phyloP scores from a whole-genome alignment of 2,888 invertebrate genomes.

The Orthosia incerta region DNA sequence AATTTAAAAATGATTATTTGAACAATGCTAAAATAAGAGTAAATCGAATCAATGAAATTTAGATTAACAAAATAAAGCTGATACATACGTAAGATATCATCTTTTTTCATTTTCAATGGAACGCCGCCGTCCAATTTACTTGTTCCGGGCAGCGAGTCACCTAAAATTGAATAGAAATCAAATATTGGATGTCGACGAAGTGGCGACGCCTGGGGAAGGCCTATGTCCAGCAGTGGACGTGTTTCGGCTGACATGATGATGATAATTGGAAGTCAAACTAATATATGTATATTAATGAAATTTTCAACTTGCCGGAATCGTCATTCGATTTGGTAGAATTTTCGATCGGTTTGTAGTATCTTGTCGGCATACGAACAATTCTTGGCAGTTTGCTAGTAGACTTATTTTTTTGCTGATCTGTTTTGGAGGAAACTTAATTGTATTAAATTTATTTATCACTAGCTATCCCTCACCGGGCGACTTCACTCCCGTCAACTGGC shows the following conservation, averaged over 20 bases:
- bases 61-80: not conserved
- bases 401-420: slow-evolving; percentile 57
- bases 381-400: slow-evolving; percentile 64
- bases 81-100: slow-evolving; percentile 38
- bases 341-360: slow-evolving; percentile 42
- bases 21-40: not conserved
- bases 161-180: slow-evolving; percentile 46
- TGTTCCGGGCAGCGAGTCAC: slow-evolving; percentile 53
- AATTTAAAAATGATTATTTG: not conserved
- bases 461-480: too few relatives aligned
- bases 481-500: too few relatives aligned
- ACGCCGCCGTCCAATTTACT: slow-evolving; percentile 41
- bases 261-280: too few relatives aligned
- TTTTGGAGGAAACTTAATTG: slow-evolving; percentile 1
- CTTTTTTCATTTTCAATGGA: slow-evolving; percentile 38
- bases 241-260: too few relatives aligned
- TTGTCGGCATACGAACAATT: slow-evolving; percentile 49
- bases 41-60: not conserved
- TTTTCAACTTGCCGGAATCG: slow-evolving; percentile 59
- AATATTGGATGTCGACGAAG: too few relatives aligned
- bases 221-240: too few relatives aligned
- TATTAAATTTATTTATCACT: not conserved
- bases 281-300: slow-evolving; percentile 20
- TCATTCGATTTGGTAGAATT: slow-evolving; percentile 26
- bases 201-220: too few relatives aligned